Evolutionary conservation across 2,888 invertebrate species (phyloP).

Genomic region (Pemphredon lugubris): DNA sequence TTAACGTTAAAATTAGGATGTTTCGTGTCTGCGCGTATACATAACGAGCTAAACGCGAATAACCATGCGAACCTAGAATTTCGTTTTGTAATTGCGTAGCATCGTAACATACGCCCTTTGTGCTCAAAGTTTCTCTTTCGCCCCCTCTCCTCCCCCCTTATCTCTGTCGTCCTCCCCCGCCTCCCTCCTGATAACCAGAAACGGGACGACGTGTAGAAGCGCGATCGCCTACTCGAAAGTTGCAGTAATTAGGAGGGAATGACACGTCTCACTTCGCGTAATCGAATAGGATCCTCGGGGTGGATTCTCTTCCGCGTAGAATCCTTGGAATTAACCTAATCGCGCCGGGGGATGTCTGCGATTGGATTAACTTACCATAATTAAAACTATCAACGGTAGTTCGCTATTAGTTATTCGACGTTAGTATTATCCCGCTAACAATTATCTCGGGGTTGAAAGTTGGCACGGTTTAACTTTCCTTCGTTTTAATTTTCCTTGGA

Average conservation of each 20-base stretch:
- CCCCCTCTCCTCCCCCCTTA: neutral
- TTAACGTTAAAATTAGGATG: constrained; percentile 32
- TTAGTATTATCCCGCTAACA: neutral
- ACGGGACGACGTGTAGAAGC: constrained; percentile 21
- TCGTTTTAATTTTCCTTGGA: too few species aligned
- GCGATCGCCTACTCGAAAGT: constrained; percentile 27
- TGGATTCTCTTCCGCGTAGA: constrained; percentile 1
- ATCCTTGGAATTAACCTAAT: constrained; percentile 14
- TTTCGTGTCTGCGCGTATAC: constrained; percentile 24
- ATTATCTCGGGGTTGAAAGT: too few species aligned
- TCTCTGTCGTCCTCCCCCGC: neutral
- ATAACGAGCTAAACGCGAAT: constrained; percentile 38
- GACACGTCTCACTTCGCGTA: constrained; percentile 30
- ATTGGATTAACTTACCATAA: constrained; percentile 9
- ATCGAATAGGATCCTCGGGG: constrained; percentile 22
- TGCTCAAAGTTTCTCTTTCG: constrained; percentile 6
- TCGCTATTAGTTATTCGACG: neutral
- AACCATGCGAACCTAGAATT: constrained; percentile 35
- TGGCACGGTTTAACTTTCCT: too few species aligned
- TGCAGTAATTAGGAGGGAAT: constrained; percentile 37
- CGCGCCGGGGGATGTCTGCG: constrained; percentile 1
- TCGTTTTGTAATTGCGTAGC: constrained; percentile 40
- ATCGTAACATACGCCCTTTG: constrained; percentile 6
- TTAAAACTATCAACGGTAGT: neutral
- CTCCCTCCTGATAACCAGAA: constrained; percentile 29